Conservation (phyloP, 2,797 vertebrate genomes). For the Balearica regulorum region DNA sequence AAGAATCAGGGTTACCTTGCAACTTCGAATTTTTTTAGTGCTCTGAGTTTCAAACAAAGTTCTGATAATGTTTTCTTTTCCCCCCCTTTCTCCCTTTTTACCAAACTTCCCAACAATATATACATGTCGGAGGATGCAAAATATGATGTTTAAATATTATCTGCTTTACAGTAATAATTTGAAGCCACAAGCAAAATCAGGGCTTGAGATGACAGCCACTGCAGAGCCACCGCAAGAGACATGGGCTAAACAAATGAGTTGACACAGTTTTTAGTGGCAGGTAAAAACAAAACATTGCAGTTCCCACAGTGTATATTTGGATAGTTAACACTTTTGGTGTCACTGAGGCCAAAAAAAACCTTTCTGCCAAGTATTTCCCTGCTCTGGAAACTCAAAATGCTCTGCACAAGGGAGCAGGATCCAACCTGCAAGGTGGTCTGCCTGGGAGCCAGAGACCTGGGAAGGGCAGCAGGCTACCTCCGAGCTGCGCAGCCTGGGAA, state of each 20-base stretch:
- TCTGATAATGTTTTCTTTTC: neutral
- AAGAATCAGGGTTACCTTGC: constrained; percentile 22
- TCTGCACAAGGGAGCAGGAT: neutral
- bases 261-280: neutral
- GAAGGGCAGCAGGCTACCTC: neutral
- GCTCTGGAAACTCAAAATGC: neutral
- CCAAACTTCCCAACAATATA: neutral
- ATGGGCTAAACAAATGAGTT: neutral
- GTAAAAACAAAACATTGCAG: neutral
- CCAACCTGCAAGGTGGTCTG: neutral
- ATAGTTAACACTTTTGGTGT: neutral
- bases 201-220: neutral
- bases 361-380: neutral
- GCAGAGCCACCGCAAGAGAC: neutral
- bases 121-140: neutral
- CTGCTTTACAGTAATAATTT: neutral
- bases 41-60: neutral
- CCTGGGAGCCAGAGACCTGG: neutral
- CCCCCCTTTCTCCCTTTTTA: neutral
- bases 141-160: neutral
- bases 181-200: neutral
- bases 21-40: neutral
- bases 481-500: neutral
- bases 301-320: neutral
- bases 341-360: neutral